Conservation (phyloP, 2,888 invertebrate species). For the Saturnia pavonia region DNA sequence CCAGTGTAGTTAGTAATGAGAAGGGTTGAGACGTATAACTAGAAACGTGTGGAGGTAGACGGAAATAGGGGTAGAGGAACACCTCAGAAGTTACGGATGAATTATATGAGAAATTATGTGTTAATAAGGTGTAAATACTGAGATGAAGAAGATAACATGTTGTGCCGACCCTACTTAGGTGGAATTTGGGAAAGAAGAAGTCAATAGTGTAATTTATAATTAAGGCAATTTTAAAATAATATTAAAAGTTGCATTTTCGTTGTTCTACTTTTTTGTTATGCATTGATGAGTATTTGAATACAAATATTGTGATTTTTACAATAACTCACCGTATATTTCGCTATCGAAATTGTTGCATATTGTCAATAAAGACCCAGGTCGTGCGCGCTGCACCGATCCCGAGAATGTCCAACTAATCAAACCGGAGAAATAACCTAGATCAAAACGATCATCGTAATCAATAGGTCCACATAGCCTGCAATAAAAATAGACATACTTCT, state of each 20-base stretch:
- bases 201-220: too few species aligned
- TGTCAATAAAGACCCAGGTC: slow-evolving; percentile 52
- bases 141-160: too few species aligned
- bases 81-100: too few species aligned
- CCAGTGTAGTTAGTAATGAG: too few species aligned
- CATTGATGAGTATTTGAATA: neutral
- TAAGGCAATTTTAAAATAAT: too few species aligned
- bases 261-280: neutral
- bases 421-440: slow-evolving; percentile 66
- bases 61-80: too few species aligned
- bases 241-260: neutral
- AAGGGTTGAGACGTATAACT: too few species aligned
- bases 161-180: too few species aligned
- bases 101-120: too few species aligned
- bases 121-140: too few species aligned
- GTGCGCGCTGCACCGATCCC: slow-evolving; percentile 55
- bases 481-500: slow-evolving; percentile 20
- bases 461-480: slow-evolving; percentile 62
- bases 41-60: too few species aligned
- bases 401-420: slow-evolving; percentile 71
- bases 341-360: slow-evolving; percentile 58
- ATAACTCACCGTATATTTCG: slow-evolving; percentile 51
- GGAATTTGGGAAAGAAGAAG: too few species aligned
- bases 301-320: neutral
- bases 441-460: slow-evolving; percentile 55